Evolutionary conservation across 2,888 invertebrate species (phyloP).

Genomic region (Fragum sueziense): DNA sequence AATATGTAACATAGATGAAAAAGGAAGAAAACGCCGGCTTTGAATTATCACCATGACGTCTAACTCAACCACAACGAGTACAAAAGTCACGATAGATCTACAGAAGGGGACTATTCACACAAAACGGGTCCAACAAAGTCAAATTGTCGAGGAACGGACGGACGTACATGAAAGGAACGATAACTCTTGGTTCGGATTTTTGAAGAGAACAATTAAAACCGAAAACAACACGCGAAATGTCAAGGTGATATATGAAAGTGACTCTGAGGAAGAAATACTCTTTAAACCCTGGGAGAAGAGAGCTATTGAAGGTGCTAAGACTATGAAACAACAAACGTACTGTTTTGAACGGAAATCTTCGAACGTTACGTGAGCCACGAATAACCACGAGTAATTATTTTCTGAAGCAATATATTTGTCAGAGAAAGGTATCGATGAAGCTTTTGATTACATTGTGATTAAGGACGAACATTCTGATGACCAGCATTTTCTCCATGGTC

Average conservation of each 20-base stretch:
- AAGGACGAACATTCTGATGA: too few relatives aligned
- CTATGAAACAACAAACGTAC: neutral
- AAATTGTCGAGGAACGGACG: neutral
- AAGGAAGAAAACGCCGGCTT: too few relatives aligned
- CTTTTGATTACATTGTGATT: too few relatives aligned
- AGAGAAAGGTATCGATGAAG: too few relatives aligned
- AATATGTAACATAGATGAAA: too few relatives aligned
- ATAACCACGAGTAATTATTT: too few relatives aligned
- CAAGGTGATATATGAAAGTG: neutral
- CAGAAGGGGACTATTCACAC: neutral
- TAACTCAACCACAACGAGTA: neutral
- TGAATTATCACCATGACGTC: neutral
- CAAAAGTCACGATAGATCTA: neutral
- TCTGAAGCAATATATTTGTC: too few relatives aligned
- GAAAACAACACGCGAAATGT: neutral
- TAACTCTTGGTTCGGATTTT: neutral
- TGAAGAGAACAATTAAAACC: neutral
- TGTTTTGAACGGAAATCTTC: too few relatives aligned
- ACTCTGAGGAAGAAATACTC: neutral
- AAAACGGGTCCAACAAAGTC: neutral
- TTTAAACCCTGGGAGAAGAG: neutral
- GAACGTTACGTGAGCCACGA: too few relatives aligned
- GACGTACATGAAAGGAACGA: neutral
- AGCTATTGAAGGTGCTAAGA: neutral
- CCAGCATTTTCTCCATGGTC: too few relatives aligned